Evolutionary conservation across 2,797 vertebrate species (phyloP).

Genomic region (Poliocrania exsul): DNA sequence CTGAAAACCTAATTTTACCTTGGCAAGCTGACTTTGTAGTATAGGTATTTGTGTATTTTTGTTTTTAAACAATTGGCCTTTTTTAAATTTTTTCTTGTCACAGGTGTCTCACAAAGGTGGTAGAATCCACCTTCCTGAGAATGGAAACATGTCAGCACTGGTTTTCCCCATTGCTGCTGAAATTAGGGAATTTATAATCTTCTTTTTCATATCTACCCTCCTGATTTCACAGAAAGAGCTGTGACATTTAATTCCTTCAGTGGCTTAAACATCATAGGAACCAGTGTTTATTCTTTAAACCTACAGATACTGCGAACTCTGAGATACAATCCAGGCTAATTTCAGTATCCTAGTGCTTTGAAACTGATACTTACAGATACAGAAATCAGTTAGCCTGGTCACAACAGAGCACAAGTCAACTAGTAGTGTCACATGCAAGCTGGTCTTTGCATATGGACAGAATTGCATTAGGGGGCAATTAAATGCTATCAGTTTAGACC

Average conservation of each 20-base stretch:
- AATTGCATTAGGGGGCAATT: conserved; percentile 40
- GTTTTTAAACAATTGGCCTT: neutral
- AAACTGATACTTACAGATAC: conserved; percentile 26
- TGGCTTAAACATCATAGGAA: neutral
- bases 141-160: neutral
- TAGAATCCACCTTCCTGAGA: neutral
- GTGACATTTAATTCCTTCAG: neutral
- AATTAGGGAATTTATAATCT: neutral
- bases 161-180: neutral
- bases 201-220: neutral
- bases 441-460: conserved; percentile 64
- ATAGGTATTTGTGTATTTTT: neutral
- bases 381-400: conserved; percentile 36
- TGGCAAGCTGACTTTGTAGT: neutral
- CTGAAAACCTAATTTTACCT: neutral
- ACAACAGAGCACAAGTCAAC: conserved; percentile 26
- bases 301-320: neutral
- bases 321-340: conserved; percentile 39
- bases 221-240: neutral
- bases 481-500: conserved; percentile 42
- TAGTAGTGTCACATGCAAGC: conserved; percentile 38
- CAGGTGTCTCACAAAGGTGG: neutral
- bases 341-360: neutral
- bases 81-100: neutral
- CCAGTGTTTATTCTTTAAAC: neutral